Evolutionary conservation across 2,797 vertebrate genomes (phyloP), one percentile per base, ranked within the genome.

Genomic region (Anguilla pacifica): DNA sequence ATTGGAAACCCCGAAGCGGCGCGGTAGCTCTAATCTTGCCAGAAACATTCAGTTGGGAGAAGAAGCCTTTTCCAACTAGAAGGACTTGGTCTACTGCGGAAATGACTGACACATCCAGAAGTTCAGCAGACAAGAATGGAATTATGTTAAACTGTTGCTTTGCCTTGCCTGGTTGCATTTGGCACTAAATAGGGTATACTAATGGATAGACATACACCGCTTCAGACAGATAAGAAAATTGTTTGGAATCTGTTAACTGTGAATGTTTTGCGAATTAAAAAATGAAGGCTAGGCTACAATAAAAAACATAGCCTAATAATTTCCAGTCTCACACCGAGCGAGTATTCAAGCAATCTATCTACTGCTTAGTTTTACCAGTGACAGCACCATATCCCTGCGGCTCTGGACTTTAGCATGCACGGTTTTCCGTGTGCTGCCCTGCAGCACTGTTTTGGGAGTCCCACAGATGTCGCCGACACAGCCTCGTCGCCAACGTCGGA

Each of bases 381-480:
- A 84, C 83, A 39, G 83, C n/a, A 43, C 22, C 59, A n/a, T 25
- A 67, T 43, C 31, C 72, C 35, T 13, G 15, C 46, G 72, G 31
- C 55, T n/a, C 39, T 51, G 2, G 83, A 53, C 89, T 79, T 85
- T 92, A 90, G 53, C 31, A 97, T 97, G 96, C 96, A 96, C 0
- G 95, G 94, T 86, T 92, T 96, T 2, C 96, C 96, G 39, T 97
- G 96, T 88, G 95, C 95, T 53, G 95, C 95, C 49, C 90, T 97
- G n/a, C 94, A 94, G 61, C 92, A 94, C 64, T 97, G 96, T 90
- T 97, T 97, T 86, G 95, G 94, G 28, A 92, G 93, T 83, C 91
- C 95, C 67, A 83, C 95, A n/a, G 96, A 96, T 46, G 93, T 92
- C 19, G 5, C 81, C 15, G 83, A 88, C 22, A 35, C 83, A 2